Evolutionary conservation across 2,888 invertebrate genomes (phyloP), one percentile per base, ranked within the genome.

Genomic region (Drosophila anceps): DNA sequence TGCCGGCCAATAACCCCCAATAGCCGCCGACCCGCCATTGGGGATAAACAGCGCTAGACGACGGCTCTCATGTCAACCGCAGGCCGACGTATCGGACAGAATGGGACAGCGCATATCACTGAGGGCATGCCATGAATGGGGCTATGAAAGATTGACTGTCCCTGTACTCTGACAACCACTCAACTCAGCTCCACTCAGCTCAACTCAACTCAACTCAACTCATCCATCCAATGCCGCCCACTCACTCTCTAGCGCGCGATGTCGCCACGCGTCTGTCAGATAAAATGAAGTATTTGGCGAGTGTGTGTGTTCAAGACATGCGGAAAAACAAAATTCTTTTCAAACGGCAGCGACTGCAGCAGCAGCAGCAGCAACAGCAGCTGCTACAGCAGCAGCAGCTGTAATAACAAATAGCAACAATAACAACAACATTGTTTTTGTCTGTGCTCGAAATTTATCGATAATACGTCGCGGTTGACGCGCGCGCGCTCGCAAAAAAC

Each of bases 31-130:
- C 24, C 62, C 61, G 55, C 35, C 51, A 20, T 50, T 50, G 50
- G 31, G 50, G 60, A 62, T 71, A 76, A 80, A 80, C 71, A 67
- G 37, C 44, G 80, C 66, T 73, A 64, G 77, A 72, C 69, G 66
- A 69, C 72, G 77, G 85, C 81, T 69, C 85, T 82, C 82, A 84
- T 89, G 84, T 85, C 89, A 89, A 87, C 88, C 89, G 82, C 81
- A 87, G 87, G 73, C 73, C 59, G 66, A 64, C 79, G 60, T 67
- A 51, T 62, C 48, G 53, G 66, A 62, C 57, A 64, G 79, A 69
- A 44, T 66, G 46, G 59, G 20, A 60, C 53, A 55, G 43, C 31
- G n/a, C 27, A 41, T 43, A 39, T 48, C 48, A 59, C 24, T 1
- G 24, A 24, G 20, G 15, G 51, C 20, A 39, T 46, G 69, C 39